A percentile compares a stretch with the other conserved stretches of the same genome.
These are phyloP conservation scores for Micromesistius poutassou DNA, from an alignment of 2,797 vertebrate genomes.

Conservation along the genomic window DNA sequence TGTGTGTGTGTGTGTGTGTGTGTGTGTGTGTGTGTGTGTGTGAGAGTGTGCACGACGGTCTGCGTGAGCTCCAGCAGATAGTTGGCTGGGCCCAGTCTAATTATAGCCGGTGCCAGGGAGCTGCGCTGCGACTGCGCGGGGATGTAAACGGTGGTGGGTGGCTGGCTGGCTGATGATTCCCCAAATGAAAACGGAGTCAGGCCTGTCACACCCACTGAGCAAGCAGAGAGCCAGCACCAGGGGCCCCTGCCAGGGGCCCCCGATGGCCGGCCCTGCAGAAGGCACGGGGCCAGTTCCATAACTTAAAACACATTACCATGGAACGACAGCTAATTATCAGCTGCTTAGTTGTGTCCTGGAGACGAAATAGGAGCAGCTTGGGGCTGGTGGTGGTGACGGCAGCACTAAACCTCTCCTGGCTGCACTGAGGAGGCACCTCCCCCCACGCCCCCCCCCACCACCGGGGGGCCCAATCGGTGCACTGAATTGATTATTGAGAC, in stretches of 20 bases:
- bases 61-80: conserved; percentile 14
- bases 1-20: not conserved
- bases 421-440: not conserved
- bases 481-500: not conserved
- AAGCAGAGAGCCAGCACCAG: conserved; percentile 51
- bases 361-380: conserved; percentile 40
- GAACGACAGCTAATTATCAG: conserved; percentile 67
- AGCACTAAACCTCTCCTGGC: conserved; percentile 46
- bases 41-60: not conserved
- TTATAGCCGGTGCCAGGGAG: conserved; percentile 36
- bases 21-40: not conserved
- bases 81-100: conserved; percentile 49
- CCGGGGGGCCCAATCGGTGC: no score
- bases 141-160: conserved; percentile 31
- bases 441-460: not conserved
- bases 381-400: conserved; percentile 6
- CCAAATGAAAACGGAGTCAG: conserved; percentile 56
- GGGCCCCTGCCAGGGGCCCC: conserved; percentile 43
- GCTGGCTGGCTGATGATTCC: conserved; percentile 45
- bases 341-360: conserved; percentile 46
- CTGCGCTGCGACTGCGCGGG: conserved; percentile 42
- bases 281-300: conserved; percentile 60
- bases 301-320: conserved; percentile 68
- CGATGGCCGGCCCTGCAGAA: conserved; percentile 46
- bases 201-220: conserved; percentile 56